Conservation (phyloP, 2,797 vertebrate species). For the Notolepis coatsorum region DNA sequence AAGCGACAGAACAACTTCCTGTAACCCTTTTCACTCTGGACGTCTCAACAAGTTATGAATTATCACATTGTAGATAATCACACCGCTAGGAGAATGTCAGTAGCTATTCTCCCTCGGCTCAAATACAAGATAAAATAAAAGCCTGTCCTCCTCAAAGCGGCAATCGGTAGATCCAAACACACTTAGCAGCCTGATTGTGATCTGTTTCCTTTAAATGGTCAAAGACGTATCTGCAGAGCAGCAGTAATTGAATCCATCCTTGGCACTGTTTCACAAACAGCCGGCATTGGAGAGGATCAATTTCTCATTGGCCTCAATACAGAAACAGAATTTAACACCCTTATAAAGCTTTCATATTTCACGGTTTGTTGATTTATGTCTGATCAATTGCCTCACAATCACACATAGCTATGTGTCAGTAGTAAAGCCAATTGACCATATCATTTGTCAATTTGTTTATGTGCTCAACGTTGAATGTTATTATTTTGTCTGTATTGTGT, state of each 20-base stretch:
- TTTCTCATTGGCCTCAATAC: conserved; percentile 66
- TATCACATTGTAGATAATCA: conserved; percentile 48
- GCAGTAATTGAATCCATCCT: conserved; percentile 77
- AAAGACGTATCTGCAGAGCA: conserved; percentile 68
- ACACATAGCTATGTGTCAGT: conserved; percentile 64
- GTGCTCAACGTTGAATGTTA: conserved; percentile 24
- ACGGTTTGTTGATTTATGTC: conserved; percentile 70
- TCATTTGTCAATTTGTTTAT: conserved; percentile 54
- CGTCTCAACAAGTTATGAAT: conserved; percentile 43
- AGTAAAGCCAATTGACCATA: conserved; percentile 59
- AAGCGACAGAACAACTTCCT: no score
- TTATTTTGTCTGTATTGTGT: conserved; percentile 33
- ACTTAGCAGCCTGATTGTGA: conserved; percentile 64
- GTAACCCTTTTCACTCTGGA: conserved; percentile 9
- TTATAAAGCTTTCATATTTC: conserved; percentile 68
- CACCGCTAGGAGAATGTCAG: conserved; percentile 44
- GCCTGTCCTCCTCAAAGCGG: conserved; percentile 51
- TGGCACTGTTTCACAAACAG: conserved; percentile 66
- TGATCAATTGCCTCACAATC: conserved; percentile 64
- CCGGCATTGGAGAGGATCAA: conserved; percentile 65
- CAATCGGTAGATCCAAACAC: conserved; percentile 66
- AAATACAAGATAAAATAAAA: conserved; percentile 54
- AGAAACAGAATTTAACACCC: conserved; percentile 66
- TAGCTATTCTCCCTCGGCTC: conserved; percentile 23
- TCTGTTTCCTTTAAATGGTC: conserved; percentile 75